Percentiles rank a stretch among this genome's conserved stretches.
These are phyloP conservation scores for Coracopsis vasa DNA, from an alignment of 2,113 vertebrate species.

Conservation along the genomic window DNA sequence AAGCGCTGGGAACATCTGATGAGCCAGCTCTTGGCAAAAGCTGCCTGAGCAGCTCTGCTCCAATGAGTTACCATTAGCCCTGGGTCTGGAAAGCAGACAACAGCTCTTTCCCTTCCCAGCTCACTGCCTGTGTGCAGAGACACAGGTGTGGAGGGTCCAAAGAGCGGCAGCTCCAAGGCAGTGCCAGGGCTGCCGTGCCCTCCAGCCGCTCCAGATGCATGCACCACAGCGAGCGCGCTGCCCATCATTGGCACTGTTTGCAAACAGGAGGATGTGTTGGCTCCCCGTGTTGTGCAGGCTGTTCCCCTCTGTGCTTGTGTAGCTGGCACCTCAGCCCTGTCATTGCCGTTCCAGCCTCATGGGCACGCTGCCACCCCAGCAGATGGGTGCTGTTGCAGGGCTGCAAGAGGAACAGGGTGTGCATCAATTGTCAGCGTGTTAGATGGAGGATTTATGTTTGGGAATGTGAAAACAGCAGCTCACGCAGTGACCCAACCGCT, in stretches of 20 bases:
- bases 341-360: neutral
- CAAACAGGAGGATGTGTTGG: conserved; percentile 17
- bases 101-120: neutral
- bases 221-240: neutral
- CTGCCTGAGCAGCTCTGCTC: neutral
- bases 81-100: neutral
- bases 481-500: fast-evolving
- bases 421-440: neutral
- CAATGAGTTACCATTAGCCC: neutral
- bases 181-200: neutral
- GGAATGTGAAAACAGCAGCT: neutral
- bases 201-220: neutral
- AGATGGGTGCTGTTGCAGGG: neutral
- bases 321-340: neutral
- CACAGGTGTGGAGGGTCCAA: neutral
- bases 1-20: fast-evolving
- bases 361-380: conserved; percentile 6
- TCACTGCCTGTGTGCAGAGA: neutral
- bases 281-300: neutral
- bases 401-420: neutral
- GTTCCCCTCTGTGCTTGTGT: neutral
- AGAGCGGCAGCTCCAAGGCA: fast-evolving
- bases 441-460: neutral
- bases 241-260: neutral
- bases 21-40: neutral